Evolutionary conservation across 1,140 invertebrate species (phyloP), one percentile per base, ranked within the genome.

Genomic region (Octopus bimaculoides): DNA sequence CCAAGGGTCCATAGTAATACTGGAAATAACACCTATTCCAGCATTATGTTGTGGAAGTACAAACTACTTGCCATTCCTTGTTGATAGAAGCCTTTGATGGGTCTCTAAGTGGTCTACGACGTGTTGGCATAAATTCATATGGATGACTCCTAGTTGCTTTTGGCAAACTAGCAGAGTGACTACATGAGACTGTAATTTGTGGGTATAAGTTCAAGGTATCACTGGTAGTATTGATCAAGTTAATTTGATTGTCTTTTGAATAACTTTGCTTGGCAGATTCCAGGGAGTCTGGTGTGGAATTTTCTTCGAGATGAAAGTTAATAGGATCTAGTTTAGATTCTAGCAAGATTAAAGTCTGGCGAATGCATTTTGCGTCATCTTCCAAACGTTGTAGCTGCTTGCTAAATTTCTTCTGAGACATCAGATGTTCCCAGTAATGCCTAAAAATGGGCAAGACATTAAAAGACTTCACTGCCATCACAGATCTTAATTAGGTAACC

Each of bases 281-380:
- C 66, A 17, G 26, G 6, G 66, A 71, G 8, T 71, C 26, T n/a
- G 66, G 26, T 6, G 14, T 5, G 26, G 66, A 17, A 41, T 20
- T 12, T 71, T 71, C 66, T 5, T n/a, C 66, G 26, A 17, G 14
- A 12, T 14, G 66, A 71, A 71, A n/a, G 66, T 5, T 14, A 71
- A 71, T 14, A n/a, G 66, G 66, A n/a, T 71, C 66, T 17, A 71
- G 66, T 71, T 71, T 71, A 71, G 66, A 14, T 71, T 71, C 66
- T 20, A 71, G 26, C 26, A n/a, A 20, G 17, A 20, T 17, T 71
- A 71, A 71, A 71, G 66, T 71, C 66, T 71, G 7, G 66, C 26
- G 66, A n/a, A 71, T 71, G 26, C 26, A 20, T 71, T 71, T 5
- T 5, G 66, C 66, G 26, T 14, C 26, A 12, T 71, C 66, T 71